A percentile compares a stretch with the other conserved stretches of the same genome.
phyloP scores from a whole-genome alignment of 2,113 vertebrate genomes.

The Lophochroa leadbeateri region DNA sequence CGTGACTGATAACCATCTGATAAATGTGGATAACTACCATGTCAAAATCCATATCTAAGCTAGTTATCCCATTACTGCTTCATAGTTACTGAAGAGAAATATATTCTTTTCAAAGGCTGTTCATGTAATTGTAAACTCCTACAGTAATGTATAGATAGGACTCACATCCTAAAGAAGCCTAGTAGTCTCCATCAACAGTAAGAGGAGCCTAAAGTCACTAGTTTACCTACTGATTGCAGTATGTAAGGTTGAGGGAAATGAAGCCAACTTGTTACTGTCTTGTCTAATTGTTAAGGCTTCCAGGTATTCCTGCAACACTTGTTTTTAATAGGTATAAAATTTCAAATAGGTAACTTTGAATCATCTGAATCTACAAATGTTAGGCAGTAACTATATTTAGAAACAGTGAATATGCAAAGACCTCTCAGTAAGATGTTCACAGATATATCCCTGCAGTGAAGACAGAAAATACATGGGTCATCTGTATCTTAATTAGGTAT shows the following conservation, averaged over 20 bases:
- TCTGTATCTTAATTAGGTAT: background rate
- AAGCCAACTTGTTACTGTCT: background rate
- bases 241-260: background rate
- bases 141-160: background rate
- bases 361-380: background rate
- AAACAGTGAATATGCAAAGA: background rate
- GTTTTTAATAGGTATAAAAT: background rate
- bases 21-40: background rate
- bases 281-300: background rate
- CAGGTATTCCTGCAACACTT: background rate
- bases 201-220: background rate
- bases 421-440: background rate
- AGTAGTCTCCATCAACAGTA: background rate
- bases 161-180: background rate
- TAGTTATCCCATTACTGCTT: background rate
- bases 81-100: background rate
- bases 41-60: background rate
- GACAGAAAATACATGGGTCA: background rate
- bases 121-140: background rate
- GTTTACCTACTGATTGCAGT: background rate
- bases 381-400: background rate
- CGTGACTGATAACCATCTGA: background rate
- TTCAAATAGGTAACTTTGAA: background rate
- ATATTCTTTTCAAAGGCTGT: background rate
- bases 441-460: background rate